Conservation (phyloP, 2,888 invertebrate genomes). For the Melinopterus prodromus region DNA sequence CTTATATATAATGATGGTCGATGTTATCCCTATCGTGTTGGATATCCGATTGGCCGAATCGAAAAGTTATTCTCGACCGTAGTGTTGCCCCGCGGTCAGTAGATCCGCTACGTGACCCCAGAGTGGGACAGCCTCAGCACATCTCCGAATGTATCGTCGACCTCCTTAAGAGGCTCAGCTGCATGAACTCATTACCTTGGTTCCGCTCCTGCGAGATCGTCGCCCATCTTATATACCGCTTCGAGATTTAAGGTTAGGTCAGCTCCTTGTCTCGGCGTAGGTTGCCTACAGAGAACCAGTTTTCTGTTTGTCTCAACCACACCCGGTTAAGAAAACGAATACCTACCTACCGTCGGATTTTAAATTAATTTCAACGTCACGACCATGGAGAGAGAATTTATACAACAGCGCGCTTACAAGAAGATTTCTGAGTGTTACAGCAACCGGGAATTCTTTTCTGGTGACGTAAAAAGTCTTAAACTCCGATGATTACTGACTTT, state of each 20-base stretch:
- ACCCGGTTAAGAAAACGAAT: constrained; percentile 10
- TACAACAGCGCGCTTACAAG: constrained; percentile 9
- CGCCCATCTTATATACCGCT: constrained; percentile 5
- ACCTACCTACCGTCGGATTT: constrained; percentile 14
- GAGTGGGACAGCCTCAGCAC: constrained; percentile 40
- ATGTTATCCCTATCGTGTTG: constrained; percentile 6
- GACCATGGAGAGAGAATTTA: constrained; percentile 10
- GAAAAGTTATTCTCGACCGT: background rate
- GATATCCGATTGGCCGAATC: background rate
- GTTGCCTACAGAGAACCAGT: constrained; percentile 18
- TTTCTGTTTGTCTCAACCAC: background rate
- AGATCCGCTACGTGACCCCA: constrained; percentile 44
- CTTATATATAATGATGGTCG: too few species aligned
- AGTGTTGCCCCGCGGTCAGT: constrained; percentile 39
- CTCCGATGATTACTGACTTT: too few species aligned
- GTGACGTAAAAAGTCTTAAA: background rate
- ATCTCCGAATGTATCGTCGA: constrained; percentile 16
- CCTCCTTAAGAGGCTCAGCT: constrained; percentile 13
- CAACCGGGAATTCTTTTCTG: background rate
- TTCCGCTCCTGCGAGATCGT: constrained; percentile 6
- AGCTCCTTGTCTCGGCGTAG: constrained; percentile 5
- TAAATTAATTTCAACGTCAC: constrained; percentile 18
- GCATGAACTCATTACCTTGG: constrained; percentile 11
- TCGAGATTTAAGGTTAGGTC: background rate
- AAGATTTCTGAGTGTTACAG: background rate